Conservation (phyloP, 1,140 invertebrate species). For the Lucilia sericata region DNA sequence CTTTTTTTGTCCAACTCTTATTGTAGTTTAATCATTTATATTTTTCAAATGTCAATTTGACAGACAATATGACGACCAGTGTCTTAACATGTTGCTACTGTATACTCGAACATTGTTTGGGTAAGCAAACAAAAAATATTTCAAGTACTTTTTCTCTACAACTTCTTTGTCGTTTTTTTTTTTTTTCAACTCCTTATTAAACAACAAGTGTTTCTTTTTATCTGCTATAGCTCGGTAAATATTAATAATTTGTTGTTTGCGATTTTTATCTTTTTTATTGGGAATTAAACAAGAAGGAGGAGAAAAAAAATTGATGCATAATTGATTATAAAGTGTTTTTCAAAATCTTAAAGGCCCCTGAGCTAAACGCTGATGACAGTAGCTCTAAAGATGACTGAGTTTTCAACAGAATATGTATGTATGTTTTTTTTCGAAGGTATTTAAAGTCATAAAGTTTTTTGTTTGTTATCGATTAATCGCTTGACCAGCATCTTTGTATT, state of each 20-base stretch:
- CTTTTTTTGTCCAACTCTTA: neutral
- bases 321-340: slow-evolving; percentile 67
- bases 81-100: slow-evolving; percentile 65
- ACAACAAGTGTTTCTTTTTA: slow-evolving; percentile 26
- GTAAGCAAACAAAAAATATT: neutral
- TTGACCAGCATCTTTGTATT: slow-evolving; percentile 52
- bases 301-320: slow-evolving; percentile 48
- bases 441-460: slow-evolving; percentile 54
- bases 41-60: slow-evolving; percentile 62
- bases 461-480: slow-evolving; percentile 67
- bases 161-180: neutral
- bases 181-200: neutral
- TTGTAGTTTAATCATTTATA: slow-evolving; percentile 22
- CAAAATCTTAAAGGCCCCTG: neutral
- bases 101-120: slow-evolving; percentile 46
- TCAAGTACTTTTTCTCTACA: slow-evolving; percentile 28
- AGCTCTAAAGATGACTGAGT: neutral
- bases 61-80: slow-evolving; percentile 66
- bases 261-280: slow-evolving; percentile 43
- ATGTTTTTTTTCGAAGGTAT: no score
- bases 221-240: neutral
- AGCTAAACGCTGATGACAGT: slow-evolving; percentile 18
- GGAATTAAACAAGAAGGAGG: neutral
- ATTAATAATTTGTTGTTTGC: slow-evolving; percentile 7
- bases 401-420: slow-evolving; percentile 23